Percentiles rank a stretch among this genome's conserved stretches.
Evolutionary conservation across 2,797 vertebrate genomes (phyloP).

Genomic region (Harpagifer antarcticus): DNA sequence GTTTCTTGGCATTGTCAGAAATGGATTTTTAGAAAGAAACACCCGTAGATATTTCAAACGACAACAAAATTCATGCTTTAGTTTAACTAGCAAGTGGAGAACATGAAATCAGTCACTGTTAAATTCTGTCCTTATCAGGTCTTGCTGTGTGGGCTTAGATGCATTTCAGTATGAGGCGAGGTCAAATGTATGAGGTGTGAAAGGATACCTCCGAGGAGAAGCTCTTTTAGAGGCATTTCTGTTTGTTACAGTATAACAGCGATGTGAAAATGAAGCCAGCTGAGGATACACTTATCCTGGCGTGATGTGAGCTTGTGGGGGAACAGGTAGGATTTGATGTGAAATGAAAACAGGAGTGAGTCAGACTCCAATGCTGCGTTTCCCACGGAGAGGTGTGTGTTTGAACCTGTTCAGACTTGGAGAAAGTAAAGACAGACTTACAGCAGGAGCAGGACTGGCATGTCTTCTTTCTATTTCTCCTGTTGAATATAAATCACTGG

Average conservation of each 20-base stretch:
- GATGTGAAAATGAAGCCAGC: conserved; percentile 14
- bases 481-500: conserved; percentile 15
- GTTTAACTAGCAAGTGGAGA: neutral
- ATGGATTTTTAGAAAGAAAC: neutral
- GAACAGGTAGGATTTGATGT: conserved; percentile 12
- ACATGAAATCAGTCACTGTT: neutral
- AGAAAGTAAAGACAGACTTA: conserved; percentile 7
- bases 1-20: conserved; percentile 15
- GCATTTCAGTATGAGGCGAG: neutral
- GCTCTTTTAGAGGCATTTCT: neutral
- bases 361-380: neutral
- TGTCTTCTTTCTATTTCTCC: conserved; percentile 10
- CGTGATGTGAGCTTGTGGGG: neutral
- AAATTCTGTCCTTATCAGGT: conserved; percentile 2
- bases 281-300: neutral
- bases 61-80: neutral
- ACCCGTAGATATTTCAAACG: neutral
- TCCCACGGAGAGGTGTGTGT: conserved; percentile 10
- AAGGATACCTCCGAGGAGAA: neutral
- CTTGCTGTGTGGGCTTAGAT: neutral
- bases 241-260: neutral
- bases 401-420: conserved; percentile 48
- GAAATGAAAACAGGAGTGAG: conserved; percentile 13
- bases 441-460: neutral
- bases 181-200: conserved; percentile 17